Conservation (phyloP, 2,797 vertebrate species). For the Hemibagrus guttatus region DNA sequence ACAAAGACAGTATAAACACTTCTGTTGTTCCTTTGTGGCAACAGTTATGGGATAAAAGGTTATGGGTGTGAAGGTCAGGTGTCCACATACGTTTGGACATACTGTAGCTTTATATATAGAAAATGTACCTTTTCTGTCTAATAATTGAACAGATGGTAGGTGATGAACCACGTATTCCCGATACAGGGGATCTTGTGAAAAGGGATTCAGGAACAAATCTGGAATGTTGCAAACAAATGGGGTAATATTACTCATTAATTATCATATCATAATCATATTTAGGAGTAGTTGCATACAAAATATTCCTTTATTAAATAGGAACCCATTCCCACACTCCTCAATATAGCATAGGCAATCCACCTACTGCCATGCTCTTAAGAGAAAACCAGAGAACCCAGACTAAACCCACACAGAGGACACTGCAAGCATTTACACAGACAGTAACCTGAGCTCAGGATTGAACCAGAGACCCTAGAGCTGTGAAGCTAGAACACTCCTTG, state of each 20-base stretch:
- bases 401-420: background rate
- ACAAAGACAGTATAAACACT: background rate
- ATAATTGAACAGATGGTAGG: slow-evolving; percentile 71
- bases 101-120: background rate
- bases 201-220: slow-evolving; percentile 82
- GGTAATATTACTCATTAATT: background rate
- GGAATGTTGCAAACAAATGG: slow-evolving; percentile 26
- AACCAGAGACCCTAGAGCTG: background rate
- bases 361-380: background rate
- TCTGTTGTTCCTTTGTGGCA: background rate
- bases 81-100: background rate
- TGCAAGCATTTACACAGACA: background rate
- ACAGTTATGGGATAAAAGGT: background rate
- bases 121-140: slow-evolving; percentile 74
- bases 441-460: slow-evolving; percentile 2
- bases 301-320: background rate
- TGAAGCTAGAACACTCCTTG: background rate
- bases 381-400: slow-evolving; percentile 7
- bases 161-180: slow-evolving; percentile 72
- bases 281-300: background rate
- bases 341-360: background rate
- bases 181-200: slow-evolving; percentile 74
- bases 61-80: background rate
- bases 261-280: background rate
- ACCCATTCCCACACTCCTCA: background rate